Evolutionary conservation across 2,888 invertebrate species (phyloP).

Genomic region (Caenorhabditis doughertyi): DNA sequence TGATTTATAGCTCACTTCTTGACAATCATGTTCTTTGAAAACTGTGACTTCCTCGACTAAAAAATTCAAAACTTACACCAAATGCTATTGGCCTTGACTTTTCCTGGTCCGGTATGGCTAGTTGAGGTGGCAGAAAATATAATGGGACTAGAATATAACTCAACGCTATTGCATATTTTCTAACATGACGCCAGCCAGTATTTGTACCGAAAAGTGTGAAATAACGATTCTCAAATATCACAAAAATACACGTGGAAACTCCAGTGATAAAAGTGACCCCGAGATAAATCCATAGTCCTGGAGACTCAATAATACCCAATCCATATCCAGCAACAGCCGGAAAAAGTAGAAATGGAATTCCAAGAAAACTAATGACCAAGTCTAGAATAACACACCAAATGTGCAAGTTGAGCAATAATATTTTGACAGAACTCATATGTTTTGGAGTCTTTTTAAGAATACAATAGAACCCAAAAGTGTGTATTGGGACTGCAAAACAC

Average conservation of each 20-base stretch:
- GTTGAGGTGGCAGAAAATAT: not conserved
- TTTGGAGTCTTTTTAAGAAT: not conserved
- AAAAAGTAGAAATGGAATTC: not conserved
- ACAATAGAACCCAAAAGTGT: not conserved
- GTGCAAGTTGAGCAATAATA: not conserved
- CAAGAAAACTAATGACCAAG: not conserved
- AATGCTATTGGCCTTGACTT: too few relatives aligned
- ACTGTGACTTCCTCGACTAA: too few relatives aligned
- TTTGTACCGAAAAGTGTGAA: not conserved
- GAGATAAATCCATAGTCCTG: not conserved
- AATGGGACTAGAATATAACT: not conserved
- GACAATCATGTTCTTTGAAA: too few relatives aligned
- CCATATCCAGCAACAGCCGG: not conserved
- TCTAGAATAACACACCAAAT: not conserved
- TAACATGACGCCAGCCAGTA: not conserved
- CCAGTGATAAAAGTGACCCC: not conserved
- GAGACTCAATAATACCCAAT: not conserved
- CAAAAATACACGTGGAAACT: not conserved
- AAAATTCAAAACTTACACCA: too few relatives aligned
- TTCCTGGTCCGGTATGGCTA: not conserved
- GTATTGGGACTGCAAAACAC: not conserved
- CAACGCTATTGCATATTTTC: not conserved
- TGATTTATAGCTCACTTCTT: too few relatives aligned
- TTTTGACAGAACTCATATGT: not conserved
- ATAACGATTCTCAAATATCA: not conserved